These are phyloP conservation scores for Drosophila aldrichi DNA, from an alignment of 2,888 invertebrate species.

Conservation along the genomic window DNA sequence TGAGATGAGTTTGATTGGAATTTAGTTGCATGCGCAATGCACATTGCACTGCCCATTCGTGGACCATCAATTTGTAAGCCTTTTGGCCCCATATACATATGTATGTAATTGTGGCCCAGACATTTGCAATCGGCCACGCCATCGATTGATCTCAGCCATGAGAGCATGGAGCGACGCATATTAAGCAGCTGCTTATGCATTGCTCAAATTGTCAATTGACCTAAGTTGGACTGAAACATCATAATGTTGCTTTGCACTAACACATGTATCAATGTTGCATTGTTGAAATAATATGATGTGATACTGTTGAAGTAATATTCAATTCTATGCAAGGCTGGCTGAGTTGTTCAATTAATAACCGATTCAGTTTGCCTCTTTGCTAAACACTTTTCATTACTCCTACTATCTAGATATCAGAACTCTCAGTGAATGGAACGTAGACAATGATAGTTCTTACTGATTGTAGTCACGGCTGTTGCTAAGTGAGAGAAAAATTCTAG, in stretches of 20 bases:
- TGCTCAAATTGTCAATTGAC: background rate
- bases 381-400: too few relatives aligned
- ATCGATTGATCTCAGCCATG: background rate
- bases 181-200: slow-evolving; percentile 3
- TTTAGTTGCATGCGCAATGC: slow-evolving; percentile 42
- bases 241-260: background rate
- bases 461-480: too few relatives aligned
- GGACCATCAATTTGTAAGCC: slow-evolving; percentile 19
- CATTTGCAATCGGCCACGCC: background rate
- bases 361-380: too few relatives aligned
- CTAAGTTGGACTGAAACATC: background rate
- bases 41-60: slow-evolving; percentile 1
- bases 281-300: too few relatives aligned
- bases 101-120: slow-evolving; percentile 2
- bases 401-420: too few relatives aligned
- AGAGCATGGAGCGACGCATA: background rate
- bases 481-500: too few relatives aligned
- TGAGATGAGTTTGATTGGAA: slow-evolving; percentile 57
- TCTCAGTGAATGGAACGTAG: too few relatives aligned
- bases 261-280: too few relatives aligned
- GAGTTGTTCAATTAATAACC: too few relatives aligned
- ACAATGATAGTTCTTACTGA: too few relatives aligned
- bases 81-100: background rate
- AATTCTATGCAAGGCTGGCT: too few relatives aligned
- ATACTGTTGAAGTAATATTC: too few relatives aligned